These are phyloP conservation scores for Pachypeltis micranthus DNA, from an alignment of 1,140 invertebrate species.

Conservation along the genomic window DNA sequence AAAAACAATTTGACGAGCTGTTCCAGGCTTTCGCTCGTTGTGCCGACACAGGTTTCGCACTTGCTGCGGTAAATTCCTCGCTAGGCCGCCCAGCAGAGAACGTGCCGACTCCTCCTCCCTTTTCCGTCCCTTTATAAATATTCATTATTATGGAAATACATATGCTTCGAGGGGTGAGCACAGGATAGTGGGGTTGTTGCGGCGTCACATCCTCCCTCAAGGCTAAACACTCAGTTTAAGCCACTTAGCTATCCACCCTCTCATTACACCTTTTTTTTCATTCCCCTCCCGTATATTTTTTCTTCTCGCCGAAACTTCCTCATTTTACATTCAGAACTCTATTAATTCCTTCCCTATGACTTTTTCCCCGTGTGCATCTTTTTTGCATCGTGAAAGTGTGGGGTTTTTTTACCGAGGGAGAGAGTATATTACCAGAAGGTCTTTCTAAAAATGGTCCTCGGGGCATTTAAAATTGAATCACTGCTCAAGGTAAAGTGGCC, in stretches of 20 bases:
- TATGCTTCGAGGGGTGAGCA: neutral
- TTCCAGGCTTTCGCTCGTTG: neutral
- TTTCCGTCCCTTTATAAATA: constrained; percentile 8
- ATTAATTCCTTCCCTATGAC: neutral
- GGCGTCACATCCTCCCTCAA: neutral
- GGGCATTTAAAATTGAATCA: too few relatives aligned
- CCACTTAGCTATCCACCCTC: neutral
- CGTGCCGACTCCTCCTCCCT: neutral
- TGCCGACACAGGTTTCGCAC: neutral
- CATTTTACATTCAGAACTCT: constrained; percentile 1
- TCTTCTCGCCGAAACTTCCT: too few relatives aligned
- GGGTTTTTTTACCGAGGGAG: too few relatives aligned
- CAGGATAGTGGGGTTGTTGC: neutral
- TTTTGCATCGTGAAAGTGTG: too few relatives aligned
- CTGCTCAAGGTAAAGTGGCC: too few relatives aligned
- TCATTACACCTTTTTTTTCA: neutral
- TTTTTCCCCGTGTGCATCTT: neutral
- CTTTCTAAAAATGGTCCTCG: too few relatives aligned
- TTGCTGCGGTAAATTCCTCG: too few relatives aligned
- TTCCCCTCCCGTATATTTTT: too few relatives aligned
- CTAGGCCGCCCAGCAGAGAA: too few relatives aligned
- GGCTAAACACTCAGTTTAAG: constrained; percentile 5
- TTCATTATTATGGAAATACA: constrained; percentile 10
- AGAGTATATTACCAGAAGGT: too few relatives aligned
- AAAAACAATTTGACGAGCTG: neutral